Percentiles rank a stretch among this genome's conserved stretches.
These are phyloP conservation scores for Poeciliopsis turneri DNA, from an alignment of 2,797 vertebrate genomes.

Conservation along the genomic window DNA sequence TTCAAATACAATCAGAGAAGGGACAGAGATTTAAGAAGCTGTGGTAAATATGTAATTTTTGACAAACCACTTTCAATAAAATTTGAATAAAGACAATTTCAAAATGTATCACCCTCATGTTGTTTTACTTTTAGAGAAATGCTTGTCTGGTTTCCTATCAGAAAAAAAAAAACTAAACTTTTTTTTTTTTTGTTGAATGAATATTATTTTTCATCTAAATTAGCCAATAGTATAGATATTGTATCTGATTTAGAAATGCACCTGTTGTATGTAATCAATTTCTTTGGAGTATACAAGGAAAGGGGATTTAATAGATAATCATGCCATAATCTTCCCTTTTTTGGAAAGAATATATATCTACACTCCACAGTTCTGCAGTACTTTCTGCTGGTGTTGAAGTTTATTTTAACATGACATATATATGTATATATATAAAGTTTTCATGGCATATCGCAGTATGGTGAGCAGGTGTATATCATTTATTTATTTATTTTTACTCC, in stretches of 20 bases:
- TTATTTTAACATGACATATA: background rate
- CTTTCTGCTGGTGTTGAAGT: background rate
- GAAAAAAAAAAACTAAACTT: too few species aligned
- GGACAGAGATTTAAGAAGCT: background rate
- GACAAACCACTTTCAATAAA: too few species aligned
- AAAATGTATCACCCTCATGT: too few species aligned
- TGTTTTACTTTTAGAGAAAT: background rate
- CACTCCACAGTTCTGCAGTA: background rate
- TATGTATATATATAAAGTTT: conserved; percentile 9
- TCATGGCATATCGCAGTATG: conserved; percentile 22
- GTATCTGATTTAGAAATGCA: background rate
- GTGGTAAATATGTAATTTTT: background rate
- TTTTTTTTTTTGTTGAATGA: background rate
- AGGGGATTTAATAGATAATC: background rate
- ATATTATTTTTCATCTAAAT: background rate
- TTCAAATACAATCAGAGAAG: background rate
- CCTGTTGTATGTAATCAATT: background rate
- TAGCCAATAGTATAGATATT: background rate
- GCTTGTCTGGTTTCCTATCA: background rate
- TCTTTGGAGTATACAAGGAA: background rate
- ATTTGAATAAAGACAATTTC: too few species aligned
- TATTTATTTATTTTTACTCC: background rate
- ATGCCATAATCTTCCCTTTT: background rate
- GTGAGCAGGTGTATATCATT: conserved; percentile 41
- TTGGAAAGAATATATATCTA: background rate